Evolutionary conservation across 2,113 vertebrate genomes (phyloP).

Genomic region (Thymallus thymallus): DNA sequence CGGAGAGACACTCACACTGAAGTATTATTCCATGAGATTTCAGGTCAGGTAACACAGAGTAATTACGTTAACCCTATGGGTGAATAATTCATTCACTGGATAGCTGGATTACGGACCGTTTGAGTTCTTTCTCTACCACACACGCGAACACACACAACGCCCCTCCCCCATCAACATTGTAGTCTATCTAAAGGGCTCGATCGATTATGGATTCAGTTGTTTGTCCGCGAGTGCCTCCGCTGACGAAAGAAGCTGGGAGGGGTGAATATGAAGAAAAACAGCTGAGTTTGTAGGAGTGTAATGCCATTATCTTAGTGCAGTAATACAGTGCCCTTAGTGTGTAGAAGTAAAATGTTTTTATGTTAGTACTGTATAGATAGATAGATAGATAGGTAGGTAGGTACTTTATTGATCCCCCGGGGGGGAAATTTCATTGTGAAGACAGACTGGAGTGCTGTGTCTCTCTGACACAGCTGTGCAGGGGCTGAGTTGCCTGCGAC

Average conservation of each 20-base stretch:
- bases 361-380: neutral
- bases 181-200: constrained; percentile 22
- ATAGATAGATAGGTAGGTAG: too few relatives aligned
- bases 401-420: too few relatives aligned
- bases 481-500: neutral
- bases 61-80: neutral
- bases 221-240: neutral
- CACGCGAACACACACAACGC: neutral
- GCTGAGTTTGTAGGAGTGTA: too few relatives aligned
- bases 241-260: neutral
- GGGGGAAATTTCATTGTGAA: too few relatives aligned
- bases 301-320: too few relatives aligned
- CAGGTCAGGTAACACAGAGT: constrained; percentile 16
- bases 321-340: too few relatives aligned
- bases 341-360: too few relatives aligned
- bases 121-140: too few relatives aligned
- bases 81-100: constrained; percentile 41
- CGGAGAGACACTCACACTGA: too few relatives aligned
- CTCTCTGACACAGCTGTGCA: neutral
- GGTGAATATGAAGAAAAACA: neutral
- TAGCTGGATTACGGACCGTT: constrained; percentile 1
- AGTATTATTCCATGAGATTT: constrained; percentile 1
- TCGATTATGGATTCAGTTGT: constrained; percentile 35
- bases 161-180: neutral
- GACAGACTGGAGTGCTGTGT: neutral